Evolutionary conservation across 2,113 vertebrate genomes (phyloP), one percentile per base, ranked within the genome.

Genomic region (Heterotilapia buettikoferi): DNA sequence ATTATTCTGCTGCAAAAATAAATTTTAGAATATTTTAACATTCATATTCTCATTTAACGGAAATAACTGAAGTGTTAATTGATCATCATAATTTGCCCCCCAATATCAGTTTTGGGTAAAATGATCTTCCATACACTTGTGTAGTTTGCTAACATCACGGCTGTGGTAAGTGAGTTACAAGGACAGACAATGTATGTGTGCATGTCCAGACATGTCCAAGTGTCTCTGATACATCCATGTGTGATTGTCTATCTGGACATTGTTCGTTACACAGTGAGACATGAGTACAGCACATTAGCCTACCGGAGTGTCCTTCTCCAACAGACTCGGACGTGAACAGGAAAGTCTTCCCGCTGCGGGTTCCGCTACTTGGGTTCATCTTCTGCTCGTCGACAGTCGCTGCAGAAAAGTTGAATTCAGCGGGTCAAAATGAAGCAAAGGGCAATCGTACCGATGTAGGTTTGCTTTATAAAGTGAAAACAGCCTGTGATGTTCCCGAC

Each of bases 311-410:
- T 89, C 96, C 96, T 50, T 96, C 93, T 86, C 96, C 95, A 0
- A 97, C 96, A 4, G 96, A 97, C 83, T 97, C 96, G 9, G 96
- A 97, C 1, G 96, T 97, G 86, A 97, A 97, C 5, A 97, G 94
- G 89, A 97, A 97, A 3, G 95, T 96, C 86, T 93, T 97, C 84
- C 95, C 91, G 11, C 82, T 63, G 31, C 83, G 40, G 53, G 85
- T 36, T 81, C 92, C 85, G 29, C 91, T 84, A 26, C 91, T 61
- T 1, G 90, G 52, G 83, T 96, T 93, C 95, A 96, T 96, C 56
- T 86, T 93, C 61, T 47, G 21, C 26, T 79, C 47, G 24, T 50
- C 10, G 18, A 43, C 26, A 40, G 5, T 78, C n/a, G 57, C 31
- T 24, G 56, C 66, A n/a, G 5, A 6, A 31, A 84, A 66, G 57